Base-by-base conservation (phyloP, 2,888 invertebrate genomes). In the Thereva nobilitata region DNA sequence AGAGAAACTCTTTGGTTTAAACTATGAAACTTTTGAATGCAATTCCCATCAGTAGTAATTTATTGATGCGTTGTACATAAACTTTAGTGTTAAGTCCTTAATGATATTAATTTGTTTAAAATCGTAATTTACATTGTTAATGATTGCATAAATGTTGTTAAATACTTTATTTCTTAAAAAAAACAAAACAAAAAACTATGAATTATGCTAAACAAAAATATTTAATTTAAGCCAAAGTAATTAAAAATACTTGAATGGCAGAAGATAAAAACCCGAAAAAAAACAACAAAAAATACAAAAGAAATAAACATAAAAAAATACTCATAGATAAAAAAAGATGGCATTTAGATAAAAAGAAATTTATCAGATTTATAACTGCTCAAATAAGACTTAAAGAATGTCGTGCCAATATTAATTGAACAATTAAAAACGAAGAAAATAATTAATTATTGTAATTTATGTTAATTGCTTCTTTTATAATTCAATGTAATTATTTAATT, bases 131-230 rank as follows among this genome's bases (percentile, higher is more conserved):
- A 23, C 49, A 50, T 59, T 61, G 61, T 61, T 61, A 61, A 50
- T 41, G 41, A 35, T 49, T 61, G 38, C 47, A 59, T 59, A 49
- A 49, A 61, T 61, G 50, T 61, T 61, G 61, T 61, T 61, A 61
- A 41, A 61, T 40, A 61, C 23, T 50, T 50, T 41, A 12, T 41
- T 61, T 34, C 38, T 50, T 34, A 50, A 61, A 50, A 50, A 12
- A 61, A 61, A 47, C 50, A 38, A 50, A 50, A 61, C 61, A 40
- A 61, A 50, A 61, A 61, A 61, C 50, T 50, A 49, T 61, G 50
- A 61, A 40, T 23, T 23, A 23, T 23, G 23, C 23, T 23, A 23
- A 23, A 23, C 2, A 23, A 23, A 23, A 23, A 23, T 2, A 23
- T 23, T 23, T 23, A 23, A 23, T 23, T 23, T 23, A 23, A 23